Conservation (phyloP, 2,113 vertebrate species). For the Syngnathus scovelli region DNA sequence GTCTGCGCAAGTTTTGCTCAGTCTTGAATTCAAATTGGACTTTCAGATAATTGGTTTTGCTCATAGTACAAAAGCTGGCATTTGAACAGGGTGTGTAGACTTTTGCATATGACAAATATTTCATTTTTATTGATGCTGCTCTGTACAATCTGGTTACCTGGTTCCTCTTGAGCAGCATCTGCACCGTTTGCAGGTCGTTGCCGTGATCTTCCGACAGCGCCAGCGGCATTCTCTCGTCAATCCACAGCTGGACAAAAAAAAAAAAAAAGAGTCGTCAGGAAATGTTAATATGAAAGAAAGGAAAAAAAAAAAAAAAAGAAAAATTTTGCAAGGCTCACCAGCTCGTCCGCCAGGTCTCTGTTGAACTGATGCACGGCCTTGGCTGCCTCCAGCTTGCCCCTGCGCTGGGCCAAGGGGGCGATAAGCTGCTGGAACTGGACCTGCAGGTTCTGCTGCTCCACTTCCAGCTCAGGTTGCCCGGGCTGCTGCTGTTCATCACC, state of each 20-base stretch:
- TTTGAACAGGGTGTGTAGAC: no score
- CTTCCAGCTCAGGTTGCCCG: conserved; percentile 68
- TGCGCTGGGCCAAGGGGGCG: conserved; percentile 77
- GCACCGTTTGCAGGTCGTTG: conserved; percentile 83
- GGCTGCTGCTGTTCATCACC: conserved; percentile 53
- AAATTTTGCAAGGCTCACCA: conserved; percentile 61
- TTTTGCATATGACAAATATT: neutral
- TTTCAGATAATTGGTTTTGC: no score
- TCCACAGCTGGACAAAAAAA: conserved; percentile 78
- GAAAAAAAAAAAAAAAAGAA: neutral
- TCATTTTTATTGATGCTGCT: no score
- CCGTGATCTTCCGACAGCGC: conserved; percentile 81
- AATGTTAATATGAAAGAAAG: neutral
- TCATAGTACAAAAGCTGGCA: neutral
- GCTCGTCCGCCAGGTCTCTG: conserved; percentile 88
- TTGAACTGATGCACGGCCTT: conserved; percentile 84
- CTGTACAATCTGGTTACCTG: conserved; percentile 68
- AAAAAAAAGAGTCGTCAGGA: neutral
- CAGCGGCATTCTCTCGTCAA: conserved; percentile 86
- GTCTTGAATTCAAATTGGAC: no score
- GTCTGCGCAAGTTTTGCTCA: conserved; percentile 65
- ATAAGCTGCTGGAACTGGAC: conserved; percentile 78
- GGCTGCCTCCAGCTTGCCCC: conserved; percentile 77
- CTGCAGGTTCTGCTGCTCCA: conserved; percentile 74
- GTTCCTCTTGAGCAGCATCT: conserved; percentile 88